These are phyloP conservation scores for Chydorus sphaericus DNA, from an alignment of 2,888 invertebrate species.

Conservation along the genomic window DNA sequence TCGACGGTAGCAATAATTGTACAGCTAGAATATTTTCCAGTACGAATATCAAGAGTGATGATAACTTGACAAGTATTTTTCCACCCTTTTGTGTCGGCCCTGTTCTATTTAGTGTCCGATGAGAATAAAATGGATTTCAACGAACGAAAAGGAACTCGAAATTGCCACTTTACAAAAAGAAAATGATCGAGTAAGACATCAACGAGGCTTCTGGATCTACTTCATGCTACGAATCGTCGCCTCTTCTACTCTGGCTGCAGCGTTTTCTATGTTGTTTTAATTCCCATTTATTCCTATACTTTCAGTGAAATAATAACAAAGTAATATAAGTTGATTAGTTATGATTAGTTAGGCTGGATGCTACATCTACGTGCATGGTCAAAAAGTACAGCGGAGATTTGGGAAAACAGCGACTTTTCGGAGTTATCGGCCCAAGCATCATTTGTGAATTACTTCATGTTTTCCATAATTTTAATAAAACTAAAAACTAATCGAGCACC, in stretches of 20 bases:
- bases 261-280: slow-evolving; percentile 49
- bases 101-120: neutral
- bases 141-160: too few species aligned
- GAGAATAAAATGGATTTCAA: too few species aligned
- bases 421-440: slow-evolving; percentile 45
- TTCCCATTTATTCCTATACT: neutral
- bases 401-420: slow-evolving; percentile 62
- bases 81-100: neutral
- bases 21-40: neutral
- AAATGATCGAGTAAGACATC: slow-evolving; percentile 50
- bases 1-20: too few species aligned
- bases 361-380: slow-evolving; percentile 70
- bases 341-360: slow-evolving; percentile 62
- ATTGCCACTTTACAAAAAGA: too few species aligned
- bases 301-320: neutral
- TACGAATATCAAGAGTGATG: too few species aligned
- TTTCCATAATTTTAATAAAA: too few species aligned
- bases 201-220: slow-evolving; percentile 61
- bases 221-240: slow-evolving; percentile 63
- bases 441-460: neutral
- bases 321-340: too few species aligned
- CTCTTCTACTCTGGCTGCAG: slow-evolving; percentile 65
- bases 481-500: too few species aligned
- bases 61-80: neutral
- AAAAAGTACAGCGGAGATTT: slow-evolving; percentile 65